These are phyloP conservation scores for Lepilemur septentrionalis DNA, from an alignment of 2,797 vertebrate species.

Conservation along the genomic window DNA sequence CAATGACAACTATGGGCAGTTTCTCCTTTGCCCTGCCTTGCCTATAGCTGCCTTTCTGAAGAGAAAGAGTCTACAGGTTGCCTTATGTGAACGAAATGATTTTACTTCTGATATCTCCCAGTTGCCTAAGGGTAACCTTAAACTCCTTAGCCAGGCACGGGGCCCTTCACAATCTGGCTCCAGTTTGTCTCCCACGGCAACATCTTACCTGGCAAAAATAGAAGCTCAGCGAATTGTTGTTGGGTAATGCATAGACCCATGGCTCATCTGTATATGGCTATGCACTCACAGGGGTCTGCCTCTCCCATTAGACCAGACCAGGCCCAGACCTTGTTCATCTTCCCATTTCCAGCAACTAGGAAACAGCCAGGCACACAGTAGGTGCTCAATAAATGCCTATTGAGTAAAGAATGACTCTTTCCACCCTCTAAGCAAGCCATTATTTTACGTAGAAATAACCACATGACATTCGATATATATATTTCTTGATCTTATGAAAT, in stretches of 20 bases:
- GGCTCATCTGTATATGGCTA: neutral
- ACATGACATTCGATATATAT: neutral
- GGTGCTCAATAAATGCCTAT: neutral
- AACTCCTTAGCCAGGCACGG: neutral
- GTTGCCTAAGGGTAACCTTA: neutral
- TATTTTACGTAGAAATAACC: neutral
- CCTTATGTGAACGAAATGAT: neutral
- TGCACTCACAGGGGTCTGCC: neutral
- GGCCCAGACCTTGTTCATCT: neutral
- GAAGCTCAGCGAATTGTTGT: neutral
- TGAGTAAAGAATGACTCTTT: neutral
- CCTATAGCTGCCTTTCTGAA: neutral
- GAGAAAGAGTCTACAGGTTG: neutral
- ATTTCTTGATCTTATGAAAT: slow-evolving; percentile 8
- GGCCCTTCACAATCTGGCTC: neutral
- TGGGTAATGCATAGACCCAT: neutral
- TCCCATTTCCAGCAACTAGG: neutral
- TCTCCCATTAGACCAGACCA: neutral
- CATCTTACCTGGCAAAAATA: neutral
- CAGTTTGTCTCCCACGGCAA: neutral
- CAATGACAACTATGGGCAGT: neutral
- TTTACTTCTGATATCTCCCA: neutral
- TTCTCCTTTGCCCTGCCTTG: neutral
- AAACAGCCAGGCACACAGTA: neutral
- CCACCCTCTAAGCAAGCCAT: neutral